Base-by-base conservation (phyloP, 2,888 invertebrate species). In the Nomada fabriciana region DNA sequence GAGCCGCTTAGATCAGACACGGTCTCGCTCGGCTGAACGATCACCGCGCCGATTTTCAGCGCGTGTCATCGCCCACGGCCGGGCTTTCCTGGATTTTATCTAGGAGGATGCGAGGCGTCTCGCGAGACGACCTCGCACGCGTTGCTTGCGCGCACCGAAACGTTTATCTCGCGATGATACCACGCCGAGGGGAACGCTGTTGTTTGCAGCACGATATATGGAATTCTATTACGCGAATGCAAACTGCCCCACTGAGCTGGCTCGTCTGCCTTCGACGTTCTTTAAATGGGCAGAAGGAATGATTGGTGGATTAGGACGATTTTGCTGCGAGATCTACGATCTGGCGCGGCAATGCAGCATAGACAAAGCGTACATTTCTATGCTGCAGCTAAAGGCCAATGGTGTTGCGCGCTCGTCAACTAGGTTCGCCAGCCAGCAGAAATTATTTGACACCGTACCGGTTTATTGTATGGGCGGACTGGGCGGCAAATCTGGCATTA, bases 51-150 rank as follows among this genome's bases (percentile, higher is more conserved):
- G 64, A 65, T 65, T 70, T 70, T 13, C 79, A 64, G 43, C 47
- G 67, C 61, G 55, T 78, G 70, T 73, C 73, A 29, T 77, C 55
- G 70, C 60, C 61, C 20, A 43, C 69, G 68, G 43, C 29, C 36
- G 52, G 53, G 50, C 18, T 65, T 53, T 25, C 23, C 13, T 13
- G 50, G 36, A 65, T 55, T 63, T 57, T 18, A 60, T 60, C 78
- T 47, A 15, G 53, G 20, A 42, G 42, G 47, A 43, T 52, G 2
- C 64, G 64, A 60, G 64, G 64, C 13, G 10, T 50, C 43, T 36
- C 29, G 43, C 29, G 67, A 20, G 61, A 42, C 68, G 10, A 4
- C 52, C 42, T 36, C 69, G 69, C 79, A 77, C 78, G 78, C 78
- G 63, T 79, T 61, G 68, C 20, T 63, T 42, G 23, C 53, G n/a